Percentiles rank a stretch among this genome's conserved stretches.
phyloP scores from a whole-genome alignment of 2,888 invertebrate genomes.

The Trisateles emortualis region DNA sequence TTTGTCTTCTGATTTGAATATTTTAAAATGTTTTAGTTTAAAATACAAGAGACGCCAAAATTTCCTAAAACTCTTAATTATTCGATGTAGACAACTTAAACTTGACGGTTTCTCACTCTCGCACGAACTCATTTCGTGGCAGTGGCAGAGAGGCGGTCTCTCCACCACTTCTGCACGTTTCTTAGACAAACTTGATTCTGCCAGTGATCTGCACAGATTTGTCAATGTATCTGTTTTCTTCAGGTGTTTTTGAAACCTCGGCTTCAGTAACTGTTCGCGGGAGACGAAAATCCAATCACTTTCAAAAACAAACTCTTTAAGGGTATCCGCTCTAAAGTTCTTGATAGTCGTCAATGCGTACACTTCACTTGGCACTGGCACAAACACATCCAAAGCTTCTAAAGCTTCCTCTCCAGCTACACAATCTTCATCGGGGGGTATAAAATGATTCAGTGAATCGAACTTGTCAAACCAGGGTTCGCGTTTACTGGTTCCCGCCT shows the following conservation, averaged over 20 bases:
- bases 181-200: constrained; percentile 53
- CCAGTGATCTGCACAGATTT: constrained; percentile 63
- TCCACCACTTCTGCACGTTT: constrained; percentile 60
- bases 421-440: constrained; percentile 30
- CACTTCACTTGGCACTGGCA: constrained; percentile 57
- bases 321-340: constrained; percentile 70
- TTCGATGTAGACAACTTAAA: constrained; percentile 46
- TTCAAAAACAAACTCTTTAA: constrained; percentile 70
- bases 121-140: constrained; percentile 55
- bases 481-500: constrained; percentile 40
- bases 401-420: constrained; percentile 44
- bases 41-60: constrained; percentile 24
- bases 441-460: constrained; percentile 48
- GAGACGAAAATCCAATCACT: constrained; percentile 79
- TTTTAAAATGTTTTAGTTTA: constrained; percentile 24
- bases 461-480: constrained; percentile 52
- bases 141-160: constrained; percentile 72
- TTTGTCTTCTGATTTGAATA: constrained; percentile 12
- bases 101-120: constrained; percentile 46
- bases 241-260: constrained; percentile 69
- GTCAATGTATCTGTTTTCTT: constrained; percentile 62
- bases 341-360: constrained; percentile 73
- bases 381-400: constrained; percentile 43
- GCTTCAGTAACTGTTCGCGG: constrained; percentile 65
- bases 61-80: constrained; percentile 34